phyloP scores from a whole-genome alignment of 2,797 vertebrate species.

The Myotis pilosus region DNA sequence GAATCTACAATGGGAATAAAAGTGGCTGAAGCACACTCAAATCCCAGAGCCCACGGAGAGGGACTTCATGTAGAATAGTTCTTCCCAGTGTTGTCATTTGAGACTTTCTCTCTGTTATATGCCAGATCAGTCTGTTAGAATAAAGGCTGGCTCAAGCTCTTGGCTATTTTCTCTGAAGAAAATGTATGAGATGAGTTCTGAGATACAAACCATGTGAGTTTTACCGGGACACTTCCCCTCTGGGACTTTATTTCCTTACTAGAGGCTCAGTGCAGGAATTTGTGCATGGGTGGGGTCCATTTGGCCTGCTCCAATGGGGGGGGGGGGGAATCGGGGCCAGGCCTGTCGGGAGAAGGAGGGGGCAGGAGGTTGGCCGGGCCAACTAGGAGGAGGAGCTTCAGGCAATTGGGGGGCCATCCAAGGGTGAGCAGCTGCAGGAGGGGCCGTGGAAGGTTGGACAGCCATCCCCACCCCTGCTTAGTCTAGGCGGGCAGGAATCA shows the following conservation, averaged over 20 bases:
- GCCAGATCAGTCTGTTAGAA: neutral
- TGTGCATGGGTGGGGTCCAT: too few species aligned
- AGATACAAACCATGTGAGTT: neutral
- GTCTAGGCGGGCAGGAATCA: too few species aligned
- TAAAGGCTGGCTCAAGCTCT: neutral
- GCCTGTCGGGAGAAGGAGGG: too few species aligned
- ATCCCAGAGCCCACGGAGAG: neutral
- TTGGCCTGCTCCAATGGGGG: accelerated
- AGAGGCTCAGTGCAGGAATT: too few species aligned
- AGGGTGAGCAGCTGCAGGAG: too few species aligned
- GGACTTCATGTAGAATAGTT: neutral
- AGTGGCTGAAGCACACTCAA: neutral
- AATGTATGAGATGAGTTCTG: neutral
- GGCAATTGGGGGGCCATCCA: too few species aligned
- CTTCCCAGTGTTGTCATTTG: neutral
- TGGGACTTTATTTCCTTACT: neutral
- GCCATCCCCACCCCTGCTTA: too few species aligned
- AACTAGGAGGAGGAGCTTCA: too few species aligned
- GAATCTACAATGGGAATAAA: neutral
- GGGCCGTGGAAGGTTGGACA: too few species aligned
- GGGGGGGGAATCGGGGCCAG: too few species aligned
- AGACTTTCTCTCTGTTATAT: neutral
- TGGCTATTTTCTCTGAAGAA: neutral
- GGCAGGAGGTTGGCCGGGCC: too few species aligned
- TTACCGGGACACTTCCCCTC: neutral